phyloP scores from a whole-genome alignment of 2,888 invertebrate genomes.

The Clusia tigrina region DNA sequence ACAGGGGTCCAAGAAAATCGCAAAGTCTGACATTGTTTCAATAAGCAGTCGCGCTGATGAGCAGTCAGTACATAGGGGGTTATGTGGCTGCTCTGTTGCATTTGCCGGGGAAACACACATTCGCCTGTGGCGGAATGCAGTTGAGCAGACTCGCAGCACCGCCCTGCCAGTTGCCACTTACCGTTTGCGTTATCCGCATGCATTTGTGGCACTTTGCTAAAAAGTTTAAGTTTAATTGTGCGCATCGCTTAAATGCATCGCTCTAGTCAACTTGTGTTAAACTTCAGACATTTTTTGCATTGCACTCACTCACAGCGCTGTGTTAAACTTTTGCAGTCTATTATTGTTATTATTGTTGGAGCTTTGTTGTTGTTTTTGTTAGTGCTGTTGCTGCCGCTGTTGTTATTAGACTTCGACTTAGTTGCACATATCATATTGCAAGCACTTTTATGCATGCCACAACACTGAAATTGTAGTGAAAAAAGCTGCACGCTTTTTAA shows the following conservation, averaged over 20 bases:
- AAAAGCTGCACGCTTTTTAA: too few species aligned
- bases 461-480: too few species aligned
- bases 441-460: too few species aligned
- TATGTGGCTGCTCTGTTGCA: background rate
- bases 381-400: too few species aligned
- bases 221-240: constrained; percentile 57
- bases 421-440: background rate
- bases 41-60: too few species aligned
- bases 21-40: constrained; percentile 1
- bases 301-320: background rate
- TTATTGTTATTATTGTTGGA: background rate
- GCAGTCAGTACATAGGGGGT: too few species aligned
- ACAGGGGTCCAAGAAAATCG: too few species aligned
- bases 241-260: constrained; percentile 45
- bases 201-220: constrained; percentile 6
- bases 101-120: background rate
- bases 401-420: too few species aligned
- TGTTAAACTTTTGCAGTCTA: background rate
- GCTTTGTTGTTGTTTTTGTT: background rate
- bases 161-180: background rate
- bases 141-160: too few species aligned
- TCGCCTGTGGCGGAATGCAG: too few species aligned
- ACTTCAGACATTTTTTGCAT: background rate
- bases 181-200: background rate
- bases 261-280: constrained; percentile 6